phyloP scores from a whole-genome alignment of 2,113 vertebrate species.

The Eira barbara region DNA sequence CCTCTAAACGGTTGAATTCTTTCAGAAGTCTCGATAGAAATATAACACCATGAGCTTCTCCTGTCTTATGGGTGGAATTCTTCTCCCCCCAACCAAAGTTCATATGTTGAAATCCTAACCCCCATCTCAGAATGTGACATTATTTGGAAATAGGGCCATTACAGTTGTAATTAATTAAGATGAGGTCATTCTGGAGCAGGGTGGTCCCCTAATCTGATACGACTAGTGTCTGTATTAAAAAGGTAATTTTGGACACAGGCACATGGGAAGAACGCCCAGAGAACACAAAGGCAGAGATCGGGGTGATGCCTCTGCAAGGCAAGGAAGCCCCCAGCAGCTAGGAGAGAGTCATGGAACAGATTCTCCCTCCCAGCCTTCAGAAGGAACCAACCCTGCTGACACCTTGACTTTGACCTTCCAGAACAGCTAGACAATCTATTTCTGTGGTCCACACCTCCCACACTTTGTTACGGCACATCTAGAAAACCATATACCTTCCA shows the following conservation, averaged over 20 bases:
- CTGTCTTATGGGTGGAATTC: neutral
- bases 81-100: neutral
- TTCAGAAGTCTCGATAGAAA: neutral
- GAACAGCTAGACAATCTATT: neutral
- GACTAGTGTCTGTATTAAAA: neutral
- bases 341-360: neutral
- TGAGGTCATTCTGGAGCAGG: neutral
- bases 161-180: neutral
- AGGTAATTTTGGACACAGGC: neutral
- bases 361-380: neutral
- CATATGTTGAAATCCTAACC: neutral
- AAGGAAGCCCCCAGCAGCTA: neutral
- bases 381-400: neutral
- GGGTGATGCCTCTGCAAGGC: neutral
- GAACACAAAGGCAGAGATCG: neutral
- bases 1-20: neutral
- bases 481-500: neutral
- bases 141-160: neutral
- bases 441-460: neutral
- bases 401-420: neutral
- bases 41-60: neutral
- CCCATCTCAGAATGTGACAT: neutral
- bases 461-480: neutral
- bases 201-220: neutral
- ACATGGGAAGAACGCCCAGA: neutral